Base-by-base conservation (phyloP, 2,888 invertebrate species). In the Epinotia ramella region DNA sequence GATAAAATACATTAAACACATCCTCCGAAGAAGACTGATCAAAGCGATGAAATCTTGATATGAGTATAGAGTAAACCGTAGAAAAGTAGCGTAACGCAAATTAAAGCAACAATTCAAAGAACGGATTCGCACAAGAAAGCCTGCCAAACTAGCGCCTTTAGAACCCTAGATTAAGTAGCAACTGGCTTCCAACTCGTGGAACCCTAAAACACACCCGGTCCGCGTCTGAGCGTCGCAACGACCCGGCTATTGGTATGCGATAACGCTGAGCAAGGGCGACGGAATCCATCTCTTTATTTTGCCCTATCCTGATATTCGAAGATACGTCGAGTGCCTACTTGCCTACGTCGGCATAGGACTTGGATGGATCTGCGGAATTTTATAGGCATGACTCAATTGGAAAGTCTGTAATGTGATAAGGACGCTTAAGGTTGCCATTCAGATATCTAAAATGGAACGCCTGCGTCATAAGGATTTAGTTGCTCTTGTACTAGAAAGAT, bases 161-260 rank as follows among this genome's bases (percentile, higher is more conserved):
- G 44, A 44, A 18, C 44, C 18, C 63, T 33, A 18, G 63, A 44
- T 62, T 33, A 44, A 63, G 44, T 40, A 44, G 11, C 44, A 63
- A 40, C 44, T 40, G 44, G 44, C 11, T 59, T 24, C 68, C 9
- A 57, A 68, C 16, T 53, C n/a, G 66, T 33, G 66, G 75, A 71
- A 66, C 71, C 71, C 75, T 78, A 74, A 76, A 73, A 74, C 66
- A 62, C 76, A 72, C 64, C 70, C 74, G 74, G 67, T 62, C 40
- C 62, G 60, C 57, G 73, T 56, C 66, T 53, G 70, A 74, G 53
- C 64, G 40, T 40, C 77, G 79, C 80, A 80, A 78, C 77, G 77
- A 76, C 40, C 77, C 56, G 79, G 77, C 77, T 81, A 81, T 84
- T 79, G 84, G 84, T 81, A 84, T 86, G 84, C 83, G 84, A 87